Conservation (phyloP, 1,140 invertebrate genomes). For the Globodera ellingtonae region DNA sequence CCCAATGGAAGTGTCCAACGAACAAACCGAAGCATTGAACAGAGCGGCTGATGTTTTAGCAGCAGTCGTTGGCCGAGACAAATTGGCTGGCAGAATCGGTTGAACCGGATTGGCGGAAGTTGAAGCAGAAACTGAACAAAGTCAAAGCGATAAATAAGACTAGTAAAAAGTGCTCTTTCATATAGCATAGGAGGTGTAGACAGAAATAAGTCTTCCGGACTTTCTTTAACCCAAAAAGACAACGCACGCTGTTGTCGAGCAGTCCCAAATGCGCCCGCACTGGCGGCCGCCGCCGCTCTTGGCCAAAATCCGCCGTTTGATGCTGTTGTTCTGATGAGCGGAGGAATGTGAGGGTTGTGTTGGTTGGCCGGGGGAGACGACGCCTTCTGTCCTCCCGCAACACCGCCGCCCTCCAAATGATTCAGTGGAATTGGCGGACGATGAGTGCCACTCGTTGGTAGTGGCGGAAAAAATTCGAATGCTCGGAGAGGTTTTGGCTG, state of each 20-base stretch:
- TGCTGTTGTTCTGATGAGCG: neutral
- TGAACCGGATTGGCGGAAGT: neutral
- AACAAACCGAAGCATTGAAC: neutral
- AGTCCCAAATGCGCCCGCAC: neutral
- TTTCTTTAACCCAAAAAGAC: neutral
- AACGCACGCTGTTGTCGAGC: neutral
- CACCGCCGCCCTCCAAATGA: neutral
- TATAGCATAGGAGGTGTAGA: too few relatives aligned
- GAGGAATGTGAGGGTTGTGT: neutral
- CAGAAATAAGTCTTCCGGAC: neutral
- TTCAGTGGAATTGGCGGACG: slow-evolving; percentile 4
- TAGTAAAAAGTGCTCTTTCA: too few relatives aligned
- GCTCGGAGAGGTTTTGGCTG: slow-evolving; percentile 16
- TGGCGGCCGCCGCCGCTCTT: neutral
- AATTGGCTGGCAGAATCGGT: neutral
- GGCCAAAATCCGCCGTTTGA: neutral
- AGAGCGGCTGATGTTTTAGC: neutral
- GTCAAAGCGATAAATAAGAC: neutral
- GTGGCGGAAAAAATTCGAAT: slow-evolving; percentile 12
- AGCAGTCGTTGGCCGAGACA: neutral
- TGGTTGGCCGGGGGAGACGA: neutral
- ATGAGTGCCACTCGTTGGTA: neutral
- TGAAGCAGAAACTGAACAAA: neutral
- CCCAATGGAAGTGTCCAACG: neutral
- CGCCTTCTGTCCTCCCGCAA: neutral